These are phyloP conservation scores for Bombus pascuorum DNA, from an alignment of 1,140 invertebrate genomes.

Conservation along the genomic window DNA sequence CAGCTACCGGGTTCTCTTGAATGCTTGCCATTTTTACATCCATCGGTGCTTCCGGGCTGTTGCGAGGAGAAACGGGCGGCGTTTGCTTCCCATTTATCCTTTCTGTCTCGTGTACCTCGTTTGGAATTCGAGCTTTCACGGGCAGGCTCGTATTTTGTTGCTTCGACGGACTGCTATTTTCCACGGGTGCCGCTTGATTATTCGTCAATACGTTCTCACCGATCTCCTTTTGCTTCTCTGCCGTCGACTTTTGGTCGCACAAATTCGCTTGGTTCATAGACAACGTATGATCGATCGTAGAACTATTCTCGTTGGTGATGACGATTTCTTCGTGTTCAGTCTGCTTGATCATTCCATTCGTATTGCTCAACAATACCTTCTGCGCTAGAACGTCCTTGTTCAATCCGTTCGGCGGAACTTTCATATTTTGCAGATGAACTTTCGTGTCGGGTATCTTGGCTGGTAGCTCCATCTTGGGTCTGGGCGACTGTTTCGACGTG, in stretches of 20 bases:
- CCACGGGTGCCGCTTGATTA: background rate
- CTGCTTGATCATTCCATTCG: conserved; percentile 73
- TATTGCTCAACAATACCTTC: conserved; percentile 65
- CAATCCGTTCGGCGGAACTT: conserved; percentile 68
- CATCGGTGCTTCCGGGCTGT: background rate
- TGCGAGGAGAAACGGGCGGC: background rate
- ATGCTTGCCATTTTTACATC: conserved; percentile 11
- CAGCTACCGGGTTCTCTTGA: conserved; percentile 17
- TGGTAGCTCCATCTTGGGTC: conserved; percentile 76
- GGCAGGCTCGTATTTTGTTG: background rate
- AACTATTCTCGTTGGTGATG: conserved; percentile 27
- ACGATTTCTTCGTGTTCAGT: conserved; percentile 41
- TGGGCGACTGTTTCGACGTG: conserved; percentile 60
- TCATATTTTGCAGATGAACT: conserved; percentile 65
- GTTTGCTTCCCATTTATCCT: background rate
- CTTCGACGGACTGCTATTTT: conserved; percentile 15
- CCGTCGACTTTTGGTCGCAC: conserved; percentile 53
- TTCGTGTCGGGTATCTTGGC: conserved; percentile 75
- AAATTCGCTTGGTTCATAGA: conserved; percentile 74
- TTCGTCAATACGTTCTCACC: background rate
- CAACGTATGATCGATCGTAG: conserved; percentile 66
- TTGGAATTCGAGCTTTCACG: background rate
- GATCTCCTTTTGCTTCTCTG: conserved; percentile 24
- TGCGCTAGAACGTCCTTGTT: conserved; percentile 73
- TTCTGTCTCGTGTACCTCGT: conserved; percentile 1